Base-by-base conservation (phyloP, 2,113 vertebrate species). In the Actenoides lindsayi region DNA sequence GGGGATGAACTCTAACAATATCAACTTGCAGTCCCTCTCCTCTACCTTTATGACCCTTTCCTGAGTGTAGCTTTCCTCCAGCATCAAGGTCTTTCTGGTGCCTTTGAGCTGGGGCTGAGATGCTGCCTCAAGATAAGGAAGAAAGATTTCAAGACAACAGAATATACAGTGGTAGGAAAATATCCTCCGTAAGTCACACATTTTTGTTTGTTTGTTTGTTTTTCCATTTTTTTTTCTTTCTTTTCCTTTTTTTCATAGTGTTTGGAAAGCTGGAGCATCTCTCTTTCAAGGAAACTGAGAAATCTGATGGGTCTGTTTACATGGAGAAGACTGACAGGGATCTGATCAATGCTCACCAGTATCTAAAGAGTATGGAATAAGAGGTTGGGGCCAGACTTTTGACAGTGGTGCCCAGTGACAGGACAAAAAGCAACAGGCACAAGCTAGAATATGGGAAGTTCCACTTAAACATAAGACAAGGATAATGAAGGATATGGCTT, bases 141-240 rank as follows among this genome's bases (percentile, higher is more conserved):
- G 33, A 65, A n/a, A 69, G 33, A 42, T 67, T 17, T 64, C 20
- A 87, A 67, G 28, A 7, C 4, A 41, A 21, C 3, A 53, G 31
- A 23, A 78, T 12, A 13, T 39, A 39, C 37, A 46, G 21, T 81
- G 19, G 33, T 35, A 92, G 33, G 6, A 80, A 16, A 89, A 70
- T 6, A 54, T 33, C 10, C 21, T 5, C 16, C 7, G 56, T 28
- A 65, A 35, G 8, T 50, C 12, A 69, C 7, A 46, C 15, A 42
- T 5, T 42, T 42, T 42, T 27, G 1, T 1, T 5, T 2, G 42
- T 6, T 42, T 42, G 42, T 2, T 9, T 27, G 1, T 1, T 5
- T 2, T 3, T 9, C n/a, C n/a, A n/a, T 23, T 13, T 27, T 1
- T 7, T 41, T 42, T 20, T 5, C 23, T 13, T 27, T 2, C 6